Conservation (phyloP, 2,797 vertebrate species). For the Epinephelus malabaricus region DNA sequence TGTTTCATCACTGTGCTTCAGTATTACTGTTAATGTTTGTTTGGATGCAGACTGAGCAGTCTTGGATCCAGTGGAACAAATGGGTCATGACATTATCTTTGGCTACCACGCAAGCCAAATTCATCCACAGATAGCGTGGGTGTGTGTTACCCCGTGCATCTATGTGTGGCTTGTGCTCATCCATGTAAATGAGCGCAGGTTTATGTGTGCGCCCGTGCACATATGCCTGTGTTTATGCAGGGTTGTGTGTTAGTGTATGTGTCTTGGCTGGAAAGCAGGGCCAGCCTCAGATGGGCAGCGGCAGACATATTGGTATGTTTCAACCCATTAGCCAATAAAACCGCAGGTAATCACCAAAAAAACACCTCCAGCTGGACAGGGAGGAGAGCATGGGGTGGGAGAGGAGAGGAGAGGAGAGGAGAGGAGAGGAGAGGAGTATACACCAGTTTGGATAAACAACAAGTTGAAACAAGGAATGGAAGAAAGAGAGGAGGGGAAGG, state of each 20-base stretch:
- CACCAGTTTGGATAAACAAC: conserved; percentile 58
- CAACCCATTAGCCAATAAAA: conserved; percentile 91
- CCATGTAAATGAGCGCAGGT: conserved; percentile 70
- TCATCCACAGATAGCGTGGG: conserved; percentile 58
- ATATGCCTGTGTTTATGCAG: conserved; percentile 61
- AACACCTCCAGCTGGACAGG: conserved; percentile 88
- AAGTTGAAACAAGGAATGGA: conserved; percentile 62
- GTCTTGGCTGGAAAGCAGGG: conserved; percentile 74
- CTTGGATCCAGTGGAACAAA: conserved; percentile 69
- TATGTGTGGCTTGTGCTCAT: conserved; percentile 66
- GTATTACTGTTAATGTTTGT: conserved; percentile 36
- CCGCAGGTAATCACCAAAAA: conserved; percentile 88
- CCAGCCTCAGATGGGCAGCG: conserved; percentile 80
- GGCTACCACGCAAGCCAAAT: conserved; percentile 66
- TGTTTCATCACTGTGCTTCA: conserved; percentile 11
- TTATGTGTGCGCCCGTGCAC: conserved; percentile 67
- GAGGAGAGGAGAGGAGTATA: background rate
- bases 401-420: conserved; percentile 46
- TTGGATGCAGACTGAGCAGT: conserved; percentile 47
- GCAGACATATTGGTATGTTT: conserved; percentile 91
- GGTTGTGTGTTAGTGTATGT: conserved; percentile 61
- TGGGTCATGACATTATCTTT: conserved; percentile 82
- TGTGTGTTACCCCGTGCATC: conserved; percentile 46
- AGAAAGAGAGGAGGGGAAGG: conserved; percentile 33
- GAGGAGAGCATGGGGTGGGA: conserved; percentile 64